A percentile compares a stretch with the other conserved stretches of the same genome.
phyloP scores from a whole-genome alignment of 2,113 vertebrate species.

The Sylvietta virens region DNA sequence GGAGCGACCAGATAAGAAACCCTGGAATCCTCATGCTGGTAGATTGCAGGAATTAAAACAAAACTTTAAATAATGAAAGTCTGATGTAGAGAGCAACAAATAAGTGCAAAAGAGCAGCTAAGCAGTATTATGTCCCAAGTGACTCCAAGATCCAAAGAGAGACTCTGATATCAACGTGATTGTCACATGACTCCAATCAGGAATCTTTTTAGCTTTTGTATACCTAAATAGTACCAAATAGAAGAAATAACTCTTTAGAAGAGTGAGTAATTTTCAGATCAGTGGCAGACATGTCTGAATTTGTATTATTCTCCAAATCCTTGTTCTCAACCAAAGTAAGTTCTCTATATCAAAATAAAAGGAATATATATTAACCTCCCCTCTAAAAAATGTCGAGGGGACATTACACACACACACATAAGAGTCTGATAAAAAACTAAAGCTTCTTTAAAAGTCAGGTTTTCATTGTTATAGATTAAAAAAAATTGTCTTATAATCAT shows the following conservation, averaged over 20 bases:
- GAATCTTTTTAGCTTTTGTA: background rate
- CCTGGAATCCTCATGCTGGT: background rate
- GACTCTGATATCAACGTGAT: background rate
- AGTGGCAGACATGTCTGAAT: background rate
- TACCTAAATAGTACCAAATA: background rate
- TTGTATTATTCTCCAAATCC: background rate
- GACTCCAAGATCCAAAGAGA: background rate
- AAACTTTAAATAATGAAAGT: background rate
- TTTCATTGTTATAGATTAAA: background rate
- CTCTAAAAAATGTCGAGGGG: fast-evolving
- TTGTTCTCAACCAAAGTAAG: background rate
- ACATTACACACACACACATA: fast-evolving
- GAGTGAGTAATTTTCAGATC: background rate
- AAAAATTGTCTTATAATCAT: background rate
- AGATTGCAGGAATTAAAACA: background rate
- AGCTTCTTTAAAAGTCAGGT: background rate
- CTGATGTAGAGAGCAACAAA: background rate
- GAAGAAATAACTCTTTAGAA: background rate
- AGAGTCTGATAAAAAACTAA: background rate
- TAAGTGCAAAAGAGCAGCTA: background rate
- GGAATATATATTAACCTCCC: fast-evolving
- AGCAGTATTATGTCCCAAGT: background rate
- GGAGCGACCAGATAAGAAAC: background rate
- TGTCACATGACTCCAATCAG: background rate
- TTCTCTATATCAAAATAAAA: background rate